Conservation (phyloP, 2,888 invertebrate genomes). For the Thysanoteuthis rhombus region DNA sequence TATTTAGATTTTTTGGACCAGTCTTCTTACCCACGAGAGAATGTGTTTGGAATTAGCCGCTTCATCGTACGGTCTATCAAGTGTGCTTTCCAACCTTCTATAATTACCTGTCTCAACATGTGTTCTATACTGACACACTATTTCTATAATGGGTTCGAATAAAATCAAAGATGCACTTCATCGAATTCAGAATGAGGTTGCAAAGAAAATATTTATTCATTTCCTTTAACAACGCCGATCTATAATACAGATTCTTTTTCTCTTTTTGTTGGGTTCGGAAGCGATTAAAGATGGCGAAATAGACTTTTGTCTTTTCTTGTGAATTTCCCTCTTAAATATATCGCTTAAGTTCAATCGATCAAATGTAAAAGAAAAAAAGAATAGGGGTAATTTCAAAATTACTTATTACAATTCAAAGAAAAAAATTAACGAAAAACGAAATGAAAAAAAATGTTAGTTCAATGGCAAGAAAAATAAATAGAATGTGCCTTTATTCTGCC, state of each 20-base stretch:
- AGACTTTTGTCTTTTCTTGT: not conserved
- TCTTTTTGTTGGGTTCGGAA: not conserved
- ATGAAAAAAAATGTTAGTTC: not conserved
- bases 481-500: not conserved
- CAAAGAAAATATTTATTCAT: not conserved
- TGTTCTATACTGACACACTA: too few species aligned
- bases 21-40: too few species aligned
- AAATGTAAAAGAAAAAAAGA: not conserved
- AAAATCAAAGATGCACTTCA: not conserved
- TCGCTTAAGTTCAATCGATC: slow-evolving; percentile 12
- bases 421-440: not conserved
- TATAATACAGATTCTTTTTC: not conserved
- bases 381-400: not conserved
- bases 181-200: not conserved
- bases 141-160: too few species aligned
- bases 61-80: too few species aligned
- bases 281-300: not conserved
- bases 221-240: not conserved
- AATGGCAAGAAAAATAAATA: not conserved
- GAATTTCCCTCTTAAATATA: not conserved
- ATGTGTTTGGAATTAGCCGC: too few species aligned
- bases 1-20: too few species aligned
- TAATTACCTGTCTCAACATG: too few species aligned
- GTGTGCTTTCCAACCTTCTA: too few species aligned
- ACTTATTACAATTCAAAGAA: not conserved